Base-by-base conservation (phyloP, 2,888 invertebrate genomes). In the Pantelozetes paolii region DNA sequence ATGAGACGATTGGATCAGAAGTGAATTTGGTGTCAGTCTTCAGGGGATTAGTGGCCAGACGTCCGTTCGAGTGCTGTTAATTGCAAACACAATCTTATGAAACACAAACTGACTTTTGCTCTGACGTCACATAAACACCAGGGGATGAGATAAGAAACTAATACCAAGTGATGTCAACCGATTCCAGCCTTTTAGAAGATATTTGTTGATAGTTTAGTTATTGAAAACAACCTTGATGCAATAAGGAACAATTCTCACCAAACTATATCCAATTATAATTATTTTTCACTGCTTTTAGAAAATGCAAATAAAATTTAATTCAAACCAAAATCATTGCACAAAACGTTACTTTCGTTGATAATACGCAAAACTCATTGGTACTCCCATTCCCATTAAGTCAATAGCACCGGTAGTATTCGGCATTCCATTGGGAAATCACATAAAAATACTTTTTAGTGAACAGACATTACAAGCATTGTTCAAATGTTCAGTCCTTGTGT, bases 391-490 rank as follows among this genome's bases (percentile, higher is more conserved):
- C 45, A 42, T 69, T 69, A 69, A 69, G 42, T 69, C 45, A 45
- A 67, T 40, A 45, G 45, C 45, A 40, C 69, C 9, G 18, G 62
- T 64, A 45, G 45, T 36, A 36, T 32, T 13, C 28, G 36, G 45
- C 32, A 69, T 36, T 69, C 69, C 69, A 20, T 9, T 28, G 69
- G 69, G 69, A 69, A 69, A 69, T 69, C 69, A 69, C 69, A 69
- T 42, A 69, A 69, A 54, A 69, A 69, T 69, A 69, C 69, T 69
- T 69, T 69, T 69, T 69, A 69, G 69, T 45, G 69, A 36, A 64
- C 20, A 64, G 54, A 20, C 20, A 20, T 23, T 45, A 15, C 45
- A 45, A 2, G 8, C 45, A 69, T 69, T 69, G 69, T 69, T 69
- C 57, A 15, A n/a, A 20, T 32, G 57, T 57, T 28, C 23, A 57